Base-by-base conservation (phyloP, 2,888 invertebrate genomes). In the Eurytoma adleriae region DNA sequence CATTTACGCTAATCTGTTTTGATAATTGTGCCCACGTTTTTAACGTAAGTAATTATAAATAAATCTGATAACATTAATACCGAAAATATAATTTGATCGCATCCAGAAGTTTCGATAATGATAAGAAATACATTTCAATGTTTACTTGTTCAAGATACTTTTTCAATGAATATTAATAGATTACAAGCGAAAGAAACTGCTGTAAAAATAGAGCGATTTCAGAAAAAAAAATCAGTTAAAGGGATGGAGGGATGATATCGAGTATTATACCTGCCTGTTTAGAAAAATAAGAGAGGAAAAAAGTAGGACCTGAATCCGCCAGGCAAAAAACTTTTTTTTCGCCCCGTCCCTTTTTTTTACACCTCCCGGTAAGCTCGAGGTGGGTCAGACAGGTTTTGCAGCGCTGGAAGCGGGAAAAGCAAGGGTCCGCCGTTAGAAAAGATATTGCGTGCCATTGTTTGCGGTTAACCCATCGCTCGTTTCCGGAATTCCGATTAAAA, bases 391-490 rank as follows among this genome's bases (percentile, higher is more conserved):
- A 83, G 80, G 79, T 74, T 83, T 83, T 78, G 70, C 78, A 73
- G 79, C 57, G 20, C 54, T 50, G 75, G 77, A 76, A 80, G 81
- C 81, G 68, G 76, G 79, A 64, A 78, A 82, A 80, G 73, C 62
- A 74, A 79, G 79, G 79, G 78, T 73, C 64, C 74, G 67, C 40
- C 61, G 30, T 20, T 75, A 78, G 77, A 78, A 83, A 82, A 83
- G 84, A 81, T 74, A 74, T 64, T 12, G 59, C 66, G 7, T 54
- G 54, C 24, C 14, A 89, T 89, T 90, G 89, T 90, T 85, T 88
- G 89, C 87, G 90, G 90, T 89, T 89, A 88, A 89, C 89, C 89
- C 89, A 83, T 87, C 85, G 83, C 82, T 75, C 84, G 84, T 85
- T 84, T 78, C 83, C 82, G 82, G 80, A 74, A 84, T 82, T 84